Percentiles rank a stretch among this genome's conserved stretches.
phyloP scores from a whole-genome alignment of 2,888 invertebrate species.

The Ephialtes manifestator region DNA sequence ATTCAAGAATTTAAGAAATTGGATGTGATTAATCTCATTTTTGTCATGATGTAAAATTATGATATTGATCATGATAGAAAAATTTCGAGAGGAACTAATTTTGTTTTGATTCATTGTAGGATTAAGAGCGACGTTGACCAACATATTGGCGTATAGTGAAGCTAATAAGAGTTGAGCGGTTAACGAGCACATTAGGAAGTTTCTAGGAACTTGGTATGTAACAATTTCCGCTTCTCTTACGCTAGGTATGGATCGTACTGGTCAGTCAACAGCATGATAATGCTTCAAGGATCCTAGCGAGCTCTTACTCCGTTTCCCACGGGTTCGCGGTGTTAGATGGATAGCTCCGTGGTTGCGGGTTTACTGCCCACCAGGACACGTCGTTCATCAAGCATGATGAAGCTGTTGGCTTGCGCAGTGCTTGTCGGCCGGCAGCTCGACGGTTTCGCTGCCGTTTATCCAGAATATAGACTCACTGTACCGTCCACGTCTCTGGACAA shows the following conservation, averaged over 20 bases:
- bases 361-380: slow-evolving; percentile 71
- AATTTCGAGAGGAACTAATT: not conserved
- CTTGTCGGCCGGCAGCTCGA: slow-evolving; percentile 19
- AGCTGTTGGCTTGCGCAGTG: slow-evolving; percentile 76
- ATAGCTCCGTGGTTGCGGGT: slow-evolving; percentile 74
- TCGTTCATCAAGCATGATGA: slow-evolving; percentile 77
- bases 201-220: not conserved
- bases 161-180: not conserved
- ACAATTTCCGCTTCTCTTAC: not conserved
- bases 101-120: not conserved
- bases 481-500: not conserved
- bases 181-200: not conserved
- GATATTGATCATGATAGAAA: not conserved
- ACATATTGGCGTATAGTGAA: not conserved
- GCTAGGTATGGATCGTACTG: slow-evolving; percentile 19
- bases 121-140: not conserved
- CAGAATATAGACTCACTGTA: slow-evolving; percentile 19
- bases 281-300: slow-evolving; percentile 37
- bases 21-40: not conserved
- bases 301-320: slow-evolving; percentile 57
- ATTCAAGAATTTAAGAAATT: no score
- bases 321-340: slow-evolving; percentile 68
- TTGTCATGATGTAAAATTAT: no score
- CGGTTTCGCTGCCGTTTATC: slow-evolving; percentile 37
- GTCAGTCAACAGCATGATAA: slow-evolving; percentile 37